These are phyloP conservation scores for Chymomyza amoena DNA, from an alignment of 2,888 invertebrate genomes.

Conservation along the genomic window DNA sequence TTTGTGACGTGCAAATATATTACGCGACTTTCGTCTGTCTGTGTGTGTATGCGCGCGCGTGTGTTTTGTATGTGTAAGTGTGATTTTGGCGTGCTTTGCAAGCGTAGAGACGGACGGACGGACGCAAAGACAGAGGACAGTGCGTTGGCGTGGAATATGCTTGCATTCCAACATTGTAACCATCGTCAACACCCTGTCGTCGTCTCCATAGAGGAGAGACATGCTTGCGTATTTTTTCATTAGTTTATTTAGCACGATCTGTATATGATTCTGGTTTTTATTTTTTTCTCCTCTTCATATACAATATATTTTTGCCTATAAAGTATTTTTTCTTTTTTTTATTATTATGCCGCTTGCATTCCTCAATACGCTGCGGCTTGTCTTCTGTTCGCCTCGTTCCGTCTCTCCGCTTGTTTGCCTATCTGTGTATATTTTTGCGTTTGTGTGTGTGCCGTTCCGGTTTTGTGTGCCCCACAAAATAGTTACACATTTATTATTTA, in stretches of 20 bases:
- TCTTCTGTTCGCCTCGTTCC: neutral
- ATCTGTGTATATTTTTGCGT: neutral
- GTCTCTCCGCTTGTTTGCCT: conserved; percentile 10
- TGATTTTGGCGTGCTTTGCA: conserved; percentile 4
- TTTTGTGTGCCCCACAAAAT: conserved; percentile 24
- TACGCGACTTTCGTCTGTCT: conserved; percentile 11
- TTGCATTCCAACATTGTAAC: conserved; percentile 22
- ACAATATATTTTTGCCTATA: neutral
- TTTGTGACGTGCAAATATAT: conserved; percentile 4
- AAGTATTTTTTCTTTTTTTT: neutral
- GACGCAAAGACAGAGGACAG: neutral
- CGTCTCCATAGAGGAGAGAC: neutral
- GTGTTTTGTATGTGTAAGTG: conserved; percentile 24
- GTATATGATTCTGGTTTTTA: conserved; percentile 31
- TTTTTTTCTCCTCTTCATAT: conserved; percentile 2
- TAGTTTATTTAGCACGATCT: conserved; percentile 42
- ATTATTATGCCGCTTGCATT: neutral
- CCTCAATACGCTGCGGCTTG: neutral
- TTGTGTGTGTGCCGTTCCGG: conserved; percentile 15
- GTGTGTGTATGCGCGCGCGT: conserved; percentile 14
- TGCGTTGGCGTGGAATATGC: neutral
- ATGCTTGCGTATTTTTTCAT: conserved; percentile 27
- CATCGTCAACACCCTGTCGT: conserved; percentile 6
- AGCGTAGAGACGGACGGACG: conserved; percentile 17
- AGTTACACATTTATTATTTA: conserved; percentile 14